Conservation (phyloP, 2,113 vertebrate genomes). For the Oxygymnocypris stewartii region DNA sequence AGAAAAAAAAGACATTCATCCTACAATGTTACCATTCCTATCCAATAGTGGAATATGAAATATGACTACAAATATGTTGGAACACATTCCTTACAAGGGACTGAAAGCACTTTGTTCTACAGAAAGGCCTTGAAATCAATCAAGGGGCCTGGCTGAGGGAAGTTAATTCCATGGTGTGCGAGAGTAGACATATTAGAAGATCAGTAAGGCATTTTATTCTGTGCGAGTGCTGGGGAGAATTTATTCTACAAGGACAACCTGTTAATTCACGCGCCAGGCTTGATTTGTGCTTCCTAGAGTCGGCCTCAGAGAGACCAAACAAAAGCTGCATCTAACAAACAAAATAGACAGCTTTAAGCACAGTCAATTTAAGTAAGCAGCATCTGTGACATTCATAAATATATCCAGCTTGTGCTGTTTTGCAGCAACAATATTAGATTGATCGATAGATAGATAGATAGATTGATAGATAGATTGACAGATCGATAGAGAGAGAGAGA, state of each 20-base stretch:
- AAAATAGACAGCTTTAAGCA: neutral
- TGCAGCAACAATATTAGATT: neutral
- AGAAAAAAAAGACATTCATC: constrained; percentile 61
- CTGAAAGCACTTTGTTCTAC: constrained; percentile 47
- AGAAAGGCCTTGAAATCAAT: constrained; percentile 71
- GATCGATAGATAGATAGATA: too few species aligned
- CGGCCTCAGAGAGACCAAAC: neutral
- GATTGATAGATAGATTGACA: too few species aligned
- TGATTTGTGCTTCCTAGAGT: constrained; percentile 33
- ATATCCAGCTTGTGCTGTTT: neutral
- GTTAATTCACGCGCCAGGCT: constrained; percentile 17
- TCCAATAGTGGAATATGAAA: constrained; percentile 63
- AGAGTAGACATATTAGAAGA: constrained; percentile 41
- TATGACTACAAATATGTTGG: constrained; percentile 33
- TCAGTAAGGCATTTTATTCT: constrained; percentile 13
- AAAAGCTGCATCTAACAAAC: neutral
- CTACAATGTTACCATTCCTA: constrained; percentile 58
- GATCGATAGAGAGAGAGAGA: too few species aligned
- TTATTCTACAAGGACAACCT: constrained; percentile 34
- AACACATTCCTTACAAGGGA: constrained; percentile 55
- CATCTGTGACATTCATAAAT: neutral
- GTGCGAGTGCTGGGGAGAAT: constrained; percentile 1
- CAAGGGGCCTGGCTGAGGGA: constrained; percentile 56
- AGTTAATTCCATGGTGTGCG: constrained; percentile 58
- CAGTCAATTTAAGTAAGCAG: neutral